Evolutionary conservation across 2,797 vertebrate genomes (phyloP).

Genomic region (Cottoperca gobio): DNA sequence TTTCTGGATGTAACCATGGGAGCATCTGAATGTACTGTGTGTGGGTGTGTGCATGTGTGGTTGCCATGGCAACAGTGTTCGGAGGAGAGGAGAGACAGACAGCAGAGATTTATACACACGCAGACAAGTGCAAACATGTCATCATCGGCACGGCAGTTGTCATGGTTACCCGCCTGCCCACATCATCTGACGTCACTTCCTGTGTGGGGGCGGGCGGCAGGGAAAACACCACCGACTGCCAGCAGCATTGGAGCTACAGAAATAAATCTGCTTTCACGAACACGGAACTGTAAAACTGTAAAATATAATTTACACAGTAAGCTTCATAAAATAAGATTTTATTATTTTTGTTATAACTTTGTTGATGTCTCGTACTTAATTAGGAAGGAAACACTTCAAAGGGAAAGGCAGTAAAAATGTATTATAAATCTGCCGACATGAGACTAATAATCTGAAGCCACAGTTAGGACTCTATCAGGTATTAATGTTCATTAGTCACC

Average conservation of each 20-base stretch:
- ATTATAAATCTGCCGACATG: neutral
- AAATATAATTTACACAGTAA: neutral
- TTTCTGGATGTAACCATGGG: constrained; percentile 8
- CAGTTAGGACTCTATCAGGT: neutral
- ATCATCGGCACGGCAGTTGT: constrained; percentile 59
- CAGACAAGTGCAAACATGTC: constrained; percentile 62
- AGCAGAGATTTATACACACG: constrained; percentile 30
- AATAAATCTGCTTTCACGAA: constrained; percentile 8
- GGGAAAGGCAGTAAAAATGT: neutral
- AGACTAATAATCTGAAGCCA: neutral
- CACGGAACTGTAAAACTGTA: neutral
- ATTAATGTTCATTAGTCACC: neutral
- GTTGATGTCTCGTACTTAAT: neutral
- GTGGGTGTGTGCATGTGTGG: constrained; percentile 20
- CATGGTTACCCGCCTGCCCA: constrained; percentile 68
- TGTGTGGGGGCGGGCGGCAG: constrained; percentile 60
- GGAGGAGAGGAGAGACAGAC: constrained; percentile 29
- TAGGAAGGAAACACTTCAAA: neutral
- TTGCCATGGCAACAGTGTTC: constrained; percentile 29
- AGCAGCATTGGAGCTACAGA: constrained; percentile 6
- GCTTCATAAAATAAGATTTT: neutral
- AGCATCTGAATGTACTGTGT: neutral
- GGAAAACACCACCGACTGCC: constrained; percentile 56
- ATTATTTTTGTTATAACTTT: neutral
- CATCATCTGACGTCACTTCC: constrained; percentile 65